These are phyloP conservation scores for Turnix velox DNA, from an alignment of 2,113 vertebrate species.

Conservation along the genomic window DNA sequence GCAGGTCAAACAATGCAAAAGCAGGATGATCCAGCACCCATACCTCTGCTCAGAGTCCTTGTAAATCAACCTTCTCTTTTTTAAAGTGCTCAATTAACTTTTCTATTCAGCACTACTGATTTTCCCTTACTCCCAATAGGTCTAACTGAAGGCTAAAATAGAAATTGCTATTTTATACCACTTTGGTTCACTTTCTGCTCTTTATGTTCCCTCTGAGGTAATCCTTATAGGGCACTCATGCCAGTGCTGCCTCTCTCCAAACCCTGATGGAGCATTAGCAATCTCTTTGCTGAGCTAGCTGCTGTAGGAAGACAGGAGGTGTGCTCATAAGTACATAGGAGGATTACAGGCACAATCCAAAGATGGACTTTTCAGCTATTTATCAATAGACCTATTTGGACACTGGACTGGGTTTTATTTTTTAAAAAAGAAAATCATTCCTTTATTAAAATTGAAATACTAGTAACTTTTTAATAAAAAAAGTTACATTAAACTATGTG, in stretches of 20 bases:
- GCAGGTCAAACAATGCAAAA: rapidly evolving
- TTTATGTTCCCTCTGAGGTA: not conserved
- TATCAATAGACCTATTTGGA: not conserved
- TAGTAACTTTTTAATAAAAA: not conserved
- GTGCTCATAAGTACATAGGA: not conserved
- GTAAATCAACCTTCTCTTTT: not conserved
- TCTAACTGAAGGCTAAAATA: too few species aligned
- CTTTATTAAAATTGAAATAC: not conserved
- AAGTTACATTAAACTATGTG: not conserved
- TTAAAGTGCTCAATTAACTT: not conserved
- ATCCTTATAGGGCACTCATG: not conserved
- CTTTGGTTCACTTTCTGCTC: not conserved
- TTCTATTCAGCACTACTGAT: not conserved
- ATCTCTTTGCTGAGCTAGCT: not conserved
- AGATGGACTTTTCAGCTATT: not conserved
- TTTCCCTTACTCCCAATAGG: not conserved
- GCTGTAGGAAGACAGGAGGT: not conserved
- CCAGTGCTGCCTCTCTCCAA: not conserved
- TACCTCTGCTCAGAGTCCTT: not conserved
- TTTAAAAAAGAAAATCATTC: not conserved
- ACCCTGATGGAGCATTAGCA: not conserved
- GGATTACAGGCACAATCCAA: not conserved
- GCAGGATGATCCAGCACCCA: not conserved
- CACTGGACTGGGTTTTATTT: not conserved
- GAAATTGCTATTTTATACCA: not conserved